Conservation (phyloP, 2,888 invertebrate genomes). For the Zhuqinia jingwanae region DNA sequence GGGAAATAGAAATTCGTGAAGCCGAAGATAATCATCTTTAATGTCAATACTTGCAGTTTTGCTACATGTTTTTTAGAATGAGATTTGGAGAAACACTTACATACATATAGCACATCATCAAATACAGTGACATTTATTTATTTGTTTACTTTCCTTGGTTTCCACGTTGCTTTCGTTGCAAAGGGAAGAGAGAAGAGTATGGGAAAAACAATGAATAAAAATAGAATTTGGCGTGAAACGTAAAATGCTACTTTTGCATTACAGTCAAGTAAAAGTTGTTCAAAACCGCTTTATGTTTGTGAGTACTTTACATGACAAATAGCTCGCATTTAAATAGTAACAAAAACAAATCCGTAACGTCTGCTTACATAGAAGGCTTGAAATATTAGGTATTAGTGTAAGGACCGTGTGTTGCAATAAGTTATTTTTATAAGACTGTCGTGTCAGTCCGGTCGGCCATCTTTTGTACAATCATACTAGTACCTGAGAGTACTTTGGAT, state of each 20-base stretch:
- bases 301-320: conserved; percentile 8
- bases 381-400: too few species aligned
- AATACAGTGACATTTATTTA: neutral
- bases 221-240: neutral
- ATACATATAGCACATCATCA: neutral
- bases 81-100: neutral
- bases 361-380: too few species aligned
- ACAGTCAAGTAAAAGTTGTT: neutral
- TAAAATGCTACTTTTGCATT: neutral
- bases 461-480: too few species aligned
- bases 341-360: neutral
- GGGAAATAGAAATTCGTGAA: neutral
- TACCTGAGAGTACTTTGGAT: too few species aligned
- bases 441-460: too few species aligned
- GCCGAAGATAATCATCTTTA: neutral
- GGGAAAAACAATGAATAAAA: conserved; percentile 34
- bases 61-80: neutral
- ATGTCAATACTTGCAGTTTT: conserved; percentile 41
- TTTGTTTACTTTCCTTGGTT: conserved; percentile 5
- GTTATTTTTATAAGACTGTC: too few species aligned
- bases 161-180: neutral
- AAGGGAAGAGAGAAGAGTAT: too few species aligned
- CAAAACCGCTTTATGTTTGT: neutral
- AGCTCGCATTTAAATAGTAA: neutral
- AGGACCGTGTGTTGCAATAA: too few species aligned